Evolutionary conservation across 2,888 invertebrate genomes (phyloP).

Genomic region (Phlogophora meticulosa): DNA sequence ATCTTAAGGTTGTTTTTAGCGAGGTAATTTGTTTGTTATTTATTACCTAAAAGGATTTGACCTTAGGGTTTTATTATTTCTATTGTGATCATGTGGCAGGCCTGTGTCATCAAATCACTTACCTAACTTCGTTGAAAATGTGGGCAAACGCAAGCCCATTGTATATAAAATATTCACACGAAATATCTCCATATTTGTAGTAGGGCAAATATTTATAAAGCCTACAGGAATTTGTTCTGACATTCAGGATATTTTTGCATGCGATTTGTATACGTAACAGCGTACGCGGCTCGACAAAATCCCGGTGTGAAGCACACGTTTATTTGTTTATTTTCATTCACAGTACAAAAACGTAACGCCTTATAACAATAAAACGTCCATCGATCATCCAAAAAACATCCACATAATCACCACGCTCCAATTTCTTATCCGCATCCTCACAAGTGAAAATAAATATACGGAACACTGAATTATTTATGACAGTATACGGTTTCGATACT

Average conservation of each 20-base stretch:
- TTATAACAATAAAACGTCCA: conserved; percentile 53
- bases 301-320: neutral
- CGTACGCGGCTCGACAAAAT: neutral
- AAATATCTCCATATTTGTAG: neutral
- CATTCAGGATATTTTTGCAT: conserved; percentile 10
- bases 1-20: conserved; percentile 1
- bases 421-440: conserved; percentile 52
- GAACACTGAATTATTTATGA: conserved; percentile 68
- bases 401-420: conserved; percentile 51
- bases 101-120: neutral
- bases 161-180: neutral
- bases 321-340: conserved; percentile 20
- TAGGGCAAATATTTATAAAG: conserved; percentile 8
- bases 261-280: neutral
- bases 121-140: neutral
- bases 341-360: conserved; percentile 24
- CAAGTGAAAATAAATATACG: conserved; percentile 68
- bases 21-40: conserved; percentile 5
- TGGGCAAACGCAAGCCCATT: neutral
- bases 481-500: conserved; percentile 64
- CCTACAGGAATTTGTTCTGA: conserved; percentile 5
- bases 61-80: no score
- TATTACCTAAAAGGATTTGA: neutral
- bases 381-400: conserved; percentile 48
- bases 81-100: no score